Evolutionary conservation across 2,888 invertebrate genomes (phyloP).

Genomic region (Dorcus parallelipipedus): DNA sequence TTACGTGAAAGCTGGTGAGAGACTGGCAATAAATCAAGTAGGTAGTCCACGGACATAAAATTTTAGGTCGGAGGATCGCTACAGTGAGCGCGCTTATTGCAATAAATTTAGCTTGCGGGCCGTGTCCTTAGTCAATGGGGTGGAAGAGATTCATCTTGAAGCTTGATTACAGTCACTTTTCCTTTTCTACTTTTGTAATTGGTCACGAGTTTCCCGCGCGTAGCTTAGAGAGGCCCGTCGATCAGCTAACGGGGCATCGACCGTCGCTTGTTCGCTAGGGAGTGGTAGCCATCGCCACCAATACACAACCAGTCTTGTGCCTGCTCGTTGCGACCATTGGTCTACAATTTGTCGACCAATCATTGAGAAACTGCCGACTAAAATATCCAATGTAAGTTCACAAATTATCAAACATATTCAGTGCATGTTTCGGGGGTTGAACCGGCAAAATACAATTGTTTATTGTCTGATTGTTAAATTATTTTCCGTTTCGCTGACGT

Average conservation of each 20-base stretch:
- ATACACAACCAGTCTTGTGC: slow-evolving; percentile 65
- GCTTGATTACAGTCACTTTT: slow-evolving; percentile 26
- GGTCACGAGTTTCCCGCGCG: slow-evolving; percentile 47
- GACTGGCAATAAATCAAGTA: too few species aligned
- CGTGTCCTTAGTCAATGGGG: too few species aligned
- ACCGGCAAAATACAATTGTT: slow-evolving; percentile 40
- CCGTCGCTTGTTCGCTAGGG: slow-evolving; percentile 51
- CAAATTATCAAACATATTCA: slow-evolving; percentile 61
- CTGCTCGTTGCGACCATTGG: slow-evolving; percentile 76
- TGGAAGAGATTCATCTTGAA: slow-evolving; percentile 12
- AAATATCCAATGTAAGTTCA: slow-evolving; percentile 73
- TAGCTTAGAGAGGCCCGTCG: slow-evolving; percentile 39
- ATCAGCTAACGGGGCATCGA: slow-evolving; percentile 45
- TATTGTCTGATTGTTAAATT: slow-evolving; percentile 25
- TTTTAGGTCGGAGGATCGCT: too few species aligned
- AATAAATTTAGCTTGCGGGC: too few species aligned
- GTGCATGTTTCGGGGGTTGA: slow-evolving; percentile 42
- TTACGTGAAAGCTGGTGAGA: too few species aligned
- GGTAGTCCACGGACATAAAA: too few species aligned
- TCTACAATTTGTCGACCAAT: slow-evolving; percentile 85
- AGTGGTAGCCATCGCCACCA: slow-evolving; percentile 69
- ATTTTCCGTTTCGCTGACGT: slow-evolving; percentile 17
- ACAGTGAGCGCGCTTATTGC: too few species aligned
- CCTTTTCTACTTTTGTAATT: slow-evolving; percentile 47
- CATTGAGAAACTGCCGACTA: slow-evolving; percentile 76